Base-by-base conservation (phyloP, 1,140 invertebrate genomes). In the Eciton burchellii region DNA sequence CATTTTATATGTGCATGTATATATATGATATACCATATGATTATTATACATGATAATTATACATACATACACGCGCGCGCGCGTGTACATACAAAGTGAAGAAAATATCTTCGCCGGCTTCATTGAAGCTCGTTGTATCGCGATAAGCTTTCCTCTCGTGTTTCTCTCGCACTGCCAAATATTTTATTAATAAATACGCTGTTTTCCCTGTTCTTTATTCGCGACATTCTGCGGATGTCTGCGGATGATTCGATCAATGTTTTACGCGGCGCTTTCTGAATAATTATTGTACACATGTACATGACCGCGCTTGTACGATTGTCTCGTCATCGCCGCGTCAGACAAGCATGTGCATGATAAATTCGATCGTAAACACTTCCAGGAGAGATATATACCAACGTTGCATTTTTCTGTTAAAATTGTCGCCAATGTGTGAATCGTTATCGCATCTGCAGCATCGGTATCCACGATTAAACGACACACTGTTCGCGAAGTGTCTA, bases 1-100 rank as follows among this genome's bases (percentile, higher is more conserved):
- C 29, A 47, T 84, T 86, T 81, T 83, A 86, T 84, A 88, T n/a
- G n/a, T n/a, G 86, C 86, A 88, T 88, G 86, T 86, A n/a, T 84
- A 86, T 84, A 81, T 47, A 47, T n/a, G n/a, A n/a, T n/a, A n/a
- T n/a, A n/a, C n/a, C n/a, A n/a, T n/a, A n/a, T n/a, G n/a, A n/a
- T n/a, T n/a, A n/a, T n/a, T n/a, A n/a, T n/a, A n/a, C n/a, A n/a
- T n/a, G n/a, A n/a, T n/a, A n/a, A n/a, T n/a, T n/a, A n/a, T n/a
- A n/a, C n/a, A n/a, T n/a, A n/a, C n/a, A n/a, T n/a, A n/a, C n/a
- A n/a, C n/a, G n/a, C n/a, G n/a, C n/a, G n/a, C n/a, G n/a, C n/a
- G n/a, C n/a, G n/a, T n/a, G n/a, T n/a, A n/a, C n/a, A 19, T n/a
- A 79, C 29, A 26, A 63, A 83, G 2, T 41, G 26, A 68, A 79